Evolutionary conservation across 2,113 vertebrate species (phyloP), one percentile per base, ranked within the genome.

Genomic region (Channa argus): DNA sequence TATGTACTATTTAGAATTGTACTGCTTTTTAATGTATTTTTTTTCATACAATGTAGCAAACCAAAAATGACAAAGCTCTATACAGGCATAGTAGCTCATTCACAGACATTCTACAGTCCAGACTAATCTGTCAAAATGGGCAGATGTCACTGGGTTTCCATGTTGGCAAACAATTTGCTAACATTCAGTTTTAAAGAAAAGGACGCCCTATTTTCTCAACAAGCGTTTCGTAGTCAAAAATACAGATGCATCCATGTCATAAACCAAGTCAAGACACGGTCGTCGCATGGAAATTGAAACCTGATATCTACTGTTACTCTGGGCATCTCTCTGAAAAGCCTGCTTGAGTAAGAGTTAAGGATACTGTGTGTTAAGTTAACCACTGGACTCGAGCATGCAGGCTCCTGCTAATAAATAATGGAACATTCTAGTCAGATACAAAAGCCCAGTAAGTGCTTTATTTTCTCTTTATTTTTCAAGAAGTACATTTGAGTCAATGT

Each of bases 21-120:
- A 95, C 95, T 95, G 88, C 88, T 95, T 93, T 94, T 94, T 93
- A 92, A 90, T 92, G 89, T 91, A 85, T 90, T 87, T 87, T 84
- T 86, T 84, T 80, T 96, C 96, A 96, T 98, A 97, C 96, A 96
- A 94, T 95, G 92, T 94, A 94, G 95, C 95, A 92, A 95, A 94
- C 94, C 91, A 91, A 86, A 88, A 91, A 91, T 82, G 72, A 90
- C 82, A 92, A 85, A 92, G 92, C 66, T 94, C 95, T 97, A 94
- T 96, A 96, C 96, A 96, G 93, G 64, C 88, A 90, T 89, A 92
- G 91, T 86, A 91, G 89, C 93, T 95, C 94, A 95, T 94, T 96
- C 94, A 94, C 89, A 92, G 92, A 93, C 92, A 93, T 55, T 92
- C 86, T 89, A 84, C 69, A 75, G 89, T 91, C 84, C 85, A 77